Base-by-base conservation (phyloP, 2,888 invertebrate genomes). In the Dryobotodes eremita region DNA sequence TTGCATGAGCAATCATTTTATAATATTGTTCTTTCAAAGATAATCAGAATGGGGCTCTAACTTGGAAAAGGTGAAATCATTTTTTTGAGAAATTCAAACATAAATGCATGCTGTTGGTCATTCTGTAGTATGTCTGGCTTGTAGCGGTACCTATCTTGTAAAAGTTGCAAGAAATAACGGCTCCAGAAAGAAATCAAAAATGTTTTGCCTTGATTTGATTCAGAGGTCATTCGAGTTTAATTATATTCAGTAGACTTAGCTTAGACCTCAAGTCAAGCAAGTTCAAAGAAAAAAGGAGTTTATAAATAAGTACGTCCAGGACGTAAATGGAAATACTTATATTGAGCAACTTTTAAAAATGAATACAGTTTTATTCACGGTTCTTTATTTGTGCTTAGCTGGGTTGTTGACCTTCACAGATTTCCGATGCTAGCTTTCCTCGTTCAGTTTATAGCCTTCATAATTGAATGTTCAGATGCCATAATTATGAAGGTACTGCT, bases 371-470 rank as follows among this genome's bases (percentile, higher is more conserved):
- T 86, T 83, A 85, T 80, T 85, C 80, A 79, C 80, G 55, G 71
- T 76, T 83, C 75, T 80, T 84, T 84, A 86, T 83, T 87, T 88
- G 82, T 86, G 75, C 83, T 89, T 79, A 89, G 86, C 77, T 89
- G 69, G 87, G 89, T 89, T 86, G 81, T 88, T 88, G 89, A 90
- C 91, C 90, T 92, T 92, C 91, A 76, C 46, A 85, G 80, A 89
- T 91, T 91, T 91, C 88, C 89, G 87, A 92, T 90, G 85, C 90
- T 89, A 91, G 86, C 90, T 91, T 91, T 92, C 90, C 91, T 91
- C 90, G 86, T 91, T 90, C 89, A 90, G 86, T 87, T 88, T 86
- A 80, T 88, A 88, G 84, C 90, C 90, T 91, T 89, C 88, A 62
- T 86, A 85, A 86, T 76, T 79, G 74, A 80, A 79, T 77, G 82